phyloP scores from a whole-genome alignment of 1,140 invertebrate genomes.

The Aethina tumida region DNA sequence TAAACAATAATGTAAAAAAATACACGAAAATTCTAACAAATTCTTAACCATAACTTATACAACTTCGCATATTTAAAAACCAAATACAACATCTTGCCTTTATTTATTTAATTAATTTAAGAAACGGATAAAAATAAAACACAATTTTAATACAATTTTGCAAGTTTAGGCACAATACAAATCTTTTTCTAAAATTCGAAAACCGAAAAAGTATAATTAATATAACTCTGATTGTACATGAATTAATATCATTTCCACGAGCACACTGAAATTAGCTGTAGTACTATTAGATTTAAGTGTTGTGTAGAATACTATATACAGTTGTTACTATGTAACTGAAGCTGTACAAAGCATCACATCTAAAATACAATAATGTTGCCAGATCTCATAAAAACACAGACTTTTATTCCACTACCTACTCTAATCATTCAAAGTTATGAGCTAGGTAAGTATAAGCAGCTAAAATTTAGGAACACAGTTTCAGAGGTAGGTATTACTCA shows the following conservation, averaged over 20 bases:
- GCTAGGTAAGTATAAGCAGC: too few species aligned
- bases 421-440: too few species aligned
- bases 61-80: too few species aligned
- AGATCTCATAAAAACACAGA: constrained; percentile 40
- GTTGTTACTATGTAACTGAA: constrained; percentile 56
- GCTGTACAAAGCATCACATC: constrained; percentile 40
- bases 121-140: constrained; percentile 21
- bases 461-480: too few species aligned
- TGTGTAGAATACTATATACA: constrained; percentile 34
- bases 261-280: constrained; percentile 33
- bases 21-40: too few species aligned
- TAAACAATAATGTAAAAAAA: too few species aligned
- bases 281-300: constrained; percentile 22
- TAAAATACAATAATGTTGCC: constrained; percentile 53
- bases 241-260: constrained; percentile 32
- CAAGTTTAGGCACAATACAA: constrained; percentile 25
- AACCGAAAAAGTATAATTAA: constrained; percentile 12
- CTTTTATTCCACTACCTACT: too few species aligned
- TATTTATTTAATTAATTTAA: too few species aligned
- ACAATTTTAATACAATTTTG: constrained; percentile 25
- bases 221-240: constrained; percentile 19
- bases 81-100: too few species aligned
- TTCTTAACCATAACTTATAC: too few species aligned
- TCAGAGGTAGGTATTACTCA: too few species aligned
- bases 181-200: constrained; percentile 22